phyloP scores from a whole-genome alignment of 2,113 vertebrate species.

The Probosciger aterrimus region DNA sequence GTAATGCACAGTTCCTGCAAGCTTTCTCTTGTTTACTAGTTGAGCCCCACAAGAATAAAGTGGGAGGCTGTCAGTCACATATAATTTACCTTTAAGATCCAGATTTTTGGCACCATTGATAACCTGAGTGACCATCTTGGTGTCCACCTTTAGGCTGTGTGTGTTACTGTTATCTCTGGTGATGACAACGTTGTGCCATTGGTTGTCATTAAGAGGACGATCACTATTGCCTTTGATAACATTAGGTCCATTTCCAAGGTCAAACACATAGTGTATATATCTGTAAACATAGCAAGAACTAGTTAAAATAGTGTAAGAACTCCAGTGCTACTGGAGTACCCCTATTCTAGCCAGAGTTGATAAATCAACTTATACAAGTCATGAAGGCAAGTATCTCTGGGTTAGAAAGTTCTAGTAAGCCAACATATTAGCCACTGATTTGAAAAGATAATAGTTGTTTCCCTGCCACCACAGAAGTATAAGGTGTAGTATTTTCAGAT shows the following conservation, averaged over 20 bases:
- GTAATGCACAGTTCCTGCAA: neutral
- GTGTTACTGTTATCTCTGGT: slow-evolving; percentile 96
- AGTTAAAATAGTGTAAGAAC: neutral
- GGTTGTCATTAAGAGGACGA: slow-evolving; percentile 92
- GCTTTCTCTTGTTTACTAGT: neutral
- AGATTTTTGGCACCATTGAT: slow-evolving; percentile 99
- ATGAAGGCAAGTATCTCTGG: neutral
- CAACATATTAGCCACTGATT: neutral
- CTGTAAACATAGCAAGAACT: slow-evolving; percentile 56
- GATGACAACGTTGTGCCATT: slow-evolving; percentile 98
- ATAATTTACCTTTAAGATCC: slow-evolving; percentile 91
- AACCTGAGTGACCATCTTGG: slow-evolving; percentile 89
- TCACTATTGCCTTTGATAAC: slow-evolving; percentile 98
- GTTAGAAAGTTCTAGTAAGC: neutral
- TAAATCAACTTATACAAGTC: neutral
- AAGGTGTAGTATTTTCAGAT: neutral
- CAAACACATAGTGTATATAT: slow-evolving; percentile 98
- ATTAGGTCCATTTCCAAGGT: slow-evolving; percentile 95
- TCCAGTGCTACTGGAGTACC: neutral
- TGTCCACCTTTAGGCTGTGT: slow-evolving; percentile 94
- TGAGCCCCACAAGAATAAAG: neutral
- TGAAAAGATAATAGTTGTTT: neutral
- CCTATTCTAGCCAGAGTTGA: neutral
- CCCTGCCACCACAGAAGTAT: neutral
- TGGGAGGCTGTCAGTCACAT: neutral